A percentile compares a stretch with the other conserved stretches of the same genome.
These are phyloP conservation scores for Piprites chloris DNA, from an alignment of 2,113 vertebrate genomes.

Conservation along the genomic window DNA sequence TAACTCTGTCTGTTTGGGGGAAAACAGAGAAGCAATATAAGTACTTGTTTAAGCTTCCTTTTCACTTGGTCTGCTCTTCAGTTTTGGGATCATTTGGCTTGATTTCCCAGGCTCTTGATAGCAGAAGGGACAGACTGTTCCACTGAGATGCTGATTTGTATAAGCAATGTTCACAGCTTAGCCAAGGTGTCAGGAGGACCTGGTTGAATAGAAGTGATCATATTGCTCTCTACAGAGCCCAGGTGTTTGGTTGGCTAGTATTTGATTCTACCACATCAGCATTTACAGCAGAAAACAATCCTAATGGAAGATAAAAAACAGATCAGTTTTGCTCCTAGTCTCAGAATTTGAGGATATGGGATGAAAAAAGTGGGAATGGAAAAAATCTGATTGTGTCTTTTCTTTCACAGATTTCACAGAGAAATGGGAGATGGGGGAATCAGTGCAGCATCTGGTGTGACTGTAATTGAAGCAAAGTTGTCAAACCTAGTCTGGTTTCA, in stretches of 20 bases:
- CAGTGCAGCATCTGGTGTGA: slow-evolving; percentile 14
- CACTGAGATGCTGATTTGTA: not conserved
- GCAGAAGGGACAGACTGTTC: not conserved
- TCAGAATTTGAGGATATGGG: not conserved
- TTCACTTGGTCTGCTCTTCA: not conserved
- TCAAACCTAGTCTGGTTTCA: slow-evolving; percentile 45
- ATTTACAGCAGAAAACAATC: not conserved
- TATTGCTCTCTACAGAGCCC: not conserved
- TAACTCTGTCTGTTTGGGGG: not conserved
- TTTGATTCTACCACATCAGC: not conserved
- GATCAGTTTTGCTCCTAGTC: not conserved
- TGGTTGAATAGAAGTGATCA: not conserved
- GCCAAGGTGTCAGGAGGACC: not conserved
- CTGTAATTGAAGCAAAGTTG: slow-evolving; percentile 38
- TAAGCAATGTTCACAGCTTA: not conserved
- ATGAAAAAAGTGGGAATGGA: not conserved
- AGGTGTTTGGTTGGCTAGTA: not conserved
- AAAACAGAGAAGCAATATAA: not conserved
- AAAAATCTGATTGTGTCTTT: not conserved
- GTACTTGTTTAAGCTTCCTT: not conserved
- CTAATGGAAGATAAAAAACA: not conserved
- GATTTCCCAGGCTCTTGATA: not conserved
- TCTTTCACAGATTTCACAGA: slow-evolving; percentile 30
- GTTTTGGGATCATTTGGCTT: not conserved
- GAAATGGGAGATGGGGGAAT: not conserved